Conservation (phyloP, 1,140 invertebrate species). For the Rhynchophorus ferrugineus region DNA sequence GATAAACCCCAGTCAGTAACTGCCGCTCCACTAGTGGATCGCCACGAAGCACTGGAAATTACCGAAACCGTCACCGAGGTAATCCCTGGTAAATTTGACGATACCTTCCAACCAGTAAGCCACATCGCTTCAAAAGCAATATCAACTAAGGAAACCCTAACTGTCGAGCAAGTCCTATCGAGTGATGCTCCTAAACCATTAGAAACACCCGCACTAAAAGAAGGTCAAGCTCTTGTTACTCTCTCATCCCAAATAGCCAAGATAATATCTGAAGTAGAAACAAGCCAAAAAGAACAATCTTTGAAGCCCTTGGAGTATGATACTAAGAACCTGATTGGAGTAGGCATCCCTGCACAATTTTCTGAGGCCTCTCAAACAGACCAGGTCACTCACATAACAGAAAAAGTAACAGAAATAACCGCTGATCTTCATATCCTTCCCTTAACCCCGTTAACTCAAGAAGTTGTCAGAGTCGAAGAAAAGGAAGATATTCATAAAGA, state of each 20-base stretch:
- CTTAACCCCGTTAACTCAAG: constrained; percentile 6
- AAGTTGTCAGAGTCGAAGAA: constrained; percentile 13
- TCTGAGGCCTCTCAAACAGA: constrained; percentile 47
- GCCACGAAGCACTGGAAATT: constrained; percentile 50
- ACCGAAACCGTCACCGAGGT: constrained; percentile 49
- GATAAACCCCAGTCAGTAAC: constrained; percentile 37
- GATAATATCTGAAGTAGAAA: constrained; percentile 51
- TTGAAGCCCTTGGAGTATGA: constrained; percentile 40
- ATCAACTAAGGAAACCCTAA: constrained; percentile 50
- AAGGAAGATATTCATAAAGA: constrained; percentile 15
- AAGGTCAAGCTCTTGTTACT: constrained; percentile 45
- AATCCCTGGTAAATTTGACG: constrained; percentile 45
- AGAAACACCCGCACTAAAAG: constrained; percentile 24
- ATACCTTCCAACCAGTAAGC: constrained; percentile 42
- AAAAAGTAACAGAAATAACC: background rate
- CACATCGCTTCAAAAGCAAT: constrained; percentile 47
- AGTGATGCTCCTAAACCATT: constrained; percentile 35
- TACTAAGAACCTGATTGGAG: constrained; percentile 30
- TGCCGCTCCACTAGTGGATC: constrained; percentile 47
- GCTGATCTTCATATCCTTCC: constrained; percentile 19
- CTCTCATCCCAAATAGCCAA: constrained; percentile 56
- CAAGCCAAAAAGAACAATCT: constrained; percentile 50
- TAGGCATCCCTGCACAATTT: constrained; percentile 40
- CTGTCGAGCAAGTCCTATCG: constrained; percentile 47
- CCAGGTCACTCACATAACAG: constrained; percentile 16